phyloP scores from a whole-genome alignment of 1,140 invertebrate genomes.

The Coptotermes formosanus region DNA sequence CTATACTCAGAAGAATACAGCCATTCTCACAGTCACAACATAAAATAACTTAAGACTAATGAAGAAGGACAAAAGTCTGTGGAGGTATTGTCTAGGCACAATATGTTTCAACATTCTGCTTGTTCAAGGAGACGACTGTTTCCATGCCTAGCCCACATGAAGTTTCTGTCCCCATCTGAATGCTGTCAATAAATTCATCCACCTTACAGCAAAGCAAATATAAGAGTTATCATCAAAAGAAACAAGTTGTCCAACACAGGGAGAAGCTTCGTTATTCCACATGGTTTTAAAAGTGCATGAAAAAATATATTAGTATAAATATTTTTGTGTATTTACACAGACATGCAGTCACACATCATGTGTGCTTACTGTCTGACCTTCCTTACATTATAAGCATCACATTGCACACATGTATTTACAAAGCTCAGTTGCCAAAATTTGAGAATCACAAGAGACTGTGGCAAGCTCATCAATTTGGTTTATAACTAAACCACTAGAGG shows the following conservation, averaged over 20 bases:
- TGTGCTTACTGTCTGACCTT: constrained; percentile 24
- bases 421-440: constrained; percentile 27
- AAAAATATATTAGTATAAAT: constrained; percentile 35
- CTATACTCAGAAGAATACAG: background rate
- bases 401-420: constrained; percentile 33
- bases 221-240: background rate
- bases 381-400: constrained; percentile 31
- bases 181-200: background rate
- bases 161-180: background rate
- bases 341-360: constrained; percentile 25
- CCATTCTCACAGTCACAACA: background rate
- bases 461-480: background rate
- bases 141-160: constrained; percentile 30
- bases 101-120: constrained; percentile 8
- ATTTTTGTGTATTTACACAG: constrained; percentile 32
- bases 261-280: constrained; percentile 19
- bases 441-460: constrained; percentile 13
- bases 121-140: background rate
- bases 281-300: constrained; percentile 29
- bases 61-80: background rate
- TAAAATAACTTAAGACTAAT: background rate
- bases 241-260: background rate
- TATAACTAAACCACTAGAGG: background rate
- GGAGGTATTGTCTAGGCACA: constrained; percentile 31
- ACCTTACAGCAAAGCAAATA: background rate